Evolutionary conservation across 2,113 vertebrate genomes (phyloP).

Genomic region (Pachypanchax playfairii): DNA sequence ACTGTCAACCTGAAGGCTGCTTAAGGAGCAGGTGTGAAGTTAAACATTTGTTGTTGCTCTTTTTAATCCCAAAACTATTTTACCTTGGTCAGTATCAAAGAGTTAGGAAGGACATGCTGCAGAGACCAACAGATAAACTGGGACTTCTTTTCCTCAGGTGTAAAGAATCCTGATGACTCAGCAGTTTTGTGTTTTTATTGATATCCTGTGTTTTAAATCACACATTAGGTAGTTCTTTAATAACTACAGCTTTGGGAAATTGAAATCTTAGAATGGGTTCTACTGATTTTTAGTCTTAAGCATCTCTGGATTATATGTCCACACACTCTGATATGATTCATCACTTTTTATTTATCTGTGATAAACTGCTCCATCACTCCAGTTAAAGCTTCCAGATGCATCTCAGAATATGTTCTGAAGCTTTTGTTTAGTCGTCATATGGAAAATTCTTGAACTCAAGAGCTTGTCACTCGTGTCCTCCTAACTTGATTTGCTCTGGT

Average conservation of each 20-base stretch:
- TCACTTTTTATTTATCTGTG: not conserved
- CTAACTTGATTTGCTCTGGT: conserved; percentile 16
- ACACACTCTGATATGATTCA: not conserved
- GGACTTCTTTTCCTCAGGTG: not conserved
- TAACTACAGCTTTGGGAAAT: too few relatives aligned
- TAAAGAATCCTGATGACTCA: not conserved
- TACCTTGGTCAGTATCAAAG: not conserved
- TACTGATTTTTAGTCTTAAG: not conserved
- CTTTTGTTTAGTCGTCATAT: conserved; percentile 15
- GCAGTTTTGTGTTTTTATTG: not conserved
- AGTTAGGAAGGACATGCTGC: not conserved
- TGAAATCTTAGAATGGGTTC: not conserved
- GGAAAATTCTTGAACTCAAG: conserved; percentile 16
- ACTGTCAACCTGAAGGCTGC: conserved; percentile 55
- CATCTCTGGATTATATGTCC: not conserved
- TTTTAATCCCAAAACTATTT: conserved; percentile 19
- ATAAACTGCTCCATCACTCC: not conserved
- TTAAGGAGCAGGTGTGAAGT: conserved; percentile 62
- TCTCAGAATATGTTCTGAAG: conserved; percentile 5
- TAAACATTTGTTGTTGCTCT: conserved; percentile 57
- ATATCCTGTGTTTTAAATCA: not conserved
- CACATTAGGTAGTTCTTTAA: not conserved
- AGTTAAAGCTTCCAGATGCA: not conserved
- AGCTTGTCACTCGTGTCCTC: conserved; percentile 27
- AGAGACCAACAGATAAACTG: not conserved